Evolutionary conservation across 2,888 invertebrate genomes (phyloP).

Genomic region (Metopia argyrocephala): DNA sequence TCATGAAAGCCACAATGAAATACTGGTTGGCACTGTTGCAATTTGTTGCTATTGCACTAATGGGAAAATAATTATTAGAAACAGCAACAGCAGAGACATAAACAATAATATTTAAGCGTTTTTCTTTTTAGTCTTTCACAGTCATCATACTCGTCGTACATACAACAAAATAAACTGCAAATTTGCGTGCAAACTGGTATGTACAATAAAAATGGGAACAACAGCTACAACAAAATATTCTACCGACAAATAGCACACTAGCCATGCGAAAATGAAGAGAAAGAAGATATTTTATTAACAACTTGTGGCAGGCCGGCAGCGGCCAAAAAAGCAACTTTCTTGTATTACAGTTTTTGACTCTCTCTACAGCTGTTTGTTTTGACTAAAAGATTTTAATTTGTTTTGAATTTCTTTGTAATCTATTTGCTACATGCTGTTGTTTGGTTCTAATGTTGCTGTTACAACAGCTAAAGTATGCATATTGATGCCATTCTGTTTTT

Average conservation of each 20-base stretch:
- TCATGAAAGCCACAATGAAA: background rate
- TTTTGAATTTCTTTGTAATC: background rate
- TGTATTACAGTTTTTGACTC: background rate
- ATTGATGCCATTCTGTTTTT: no score
- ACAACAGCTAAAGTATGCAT: no score
- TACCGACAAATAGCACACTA: background rate
- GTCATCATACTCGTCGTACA: no score
- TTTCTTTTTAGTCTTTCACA: slow-evolving; percentile 17
- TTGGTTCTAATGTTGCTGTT: slow-evolving; percentile 31
- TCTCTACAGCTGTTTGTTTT: slow-evolving; percentile 20
- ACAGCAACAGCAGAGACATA: slow-evolving; percentile 28
- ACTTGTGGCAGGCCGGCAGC: slow-evolving; percentile 52
- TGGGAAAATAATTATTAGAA: slow-evolving; percentile 63
- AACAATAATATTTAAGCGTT: slow-evolving; percentile 4
- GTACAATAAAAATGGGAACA: slow-evolving; percentile 14
- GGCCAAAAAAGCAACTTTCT: slow-evolving; percentile 1
- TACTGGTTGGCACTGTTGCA: slow-evolving; percentile 9
- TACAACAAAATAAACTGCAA: slow-evolving; percentile 46
- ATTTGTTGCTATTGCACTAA: slow-evolving; percentile 48
- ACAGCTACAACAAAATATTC: background rate
- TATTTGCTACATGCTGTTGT: slow-evolving; percentile 5
- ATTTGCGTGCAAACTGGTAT: slow-evolving; percentile 56
- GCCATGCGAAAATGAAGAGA: background rate
- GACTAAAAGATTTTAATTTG: background rate
- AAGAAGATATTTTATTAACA: slow-evolving; percentile 40